Percentiles rank a stretch among this genome's conserved stretches.
Evolutionary conservation across 2,797 vertebrate genomes (phyloP).

Genomic region (Margarornis squamiger): DNA sequence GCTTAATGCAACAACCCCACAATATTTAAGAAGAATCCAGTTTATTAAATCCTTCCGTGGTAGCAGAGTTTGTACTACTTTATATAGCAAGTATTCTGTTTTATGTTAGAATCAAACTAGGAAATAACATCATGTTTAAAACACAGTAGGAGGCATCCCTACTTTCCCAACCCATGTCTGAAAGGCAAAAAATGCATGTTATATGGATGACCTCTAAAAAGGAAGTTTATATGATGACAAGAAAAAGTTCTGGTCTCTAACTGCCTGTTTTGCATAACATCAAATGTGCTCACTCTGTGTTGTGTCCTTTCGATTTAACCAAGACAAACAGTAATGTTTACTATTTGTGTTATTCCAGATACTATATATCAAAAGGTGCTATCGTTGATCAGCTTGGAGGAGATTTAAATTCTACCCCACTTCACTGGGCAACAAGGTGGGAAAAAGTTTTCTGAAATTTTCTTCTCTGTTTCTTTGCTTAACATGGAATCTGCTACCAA

Average conservation of each 20-base stretch:
- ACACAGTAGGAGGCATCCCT: background rate
- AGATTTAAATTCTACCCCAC: conserved; percentile 96
- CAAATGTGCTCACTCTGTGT: background rate
- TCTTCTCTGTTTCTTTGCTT: background rate
- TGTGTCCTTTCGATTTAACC: background rate
- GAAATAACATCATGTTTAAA: background rate
- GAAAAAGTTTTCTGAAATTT: background rate
- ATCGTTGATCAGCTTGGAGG: conserved; percentile 97
- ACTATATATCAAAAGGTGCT: conserved; percentile 98
- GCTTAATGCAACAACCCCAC: background rate
- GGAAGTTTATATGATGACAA: background rate
- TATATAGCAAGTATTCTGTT: background rate
- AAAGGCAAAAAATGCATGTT: background rate
- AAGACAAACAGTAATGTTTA: background rate
- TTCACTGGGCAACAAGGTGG: conserved; percentile 98
- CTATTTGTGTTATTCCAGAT: conserved; percentile 77
- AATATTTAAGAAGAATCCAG: background rate
- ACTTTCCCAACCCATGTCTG: background rate
- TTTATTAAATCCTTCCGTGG: background rate
- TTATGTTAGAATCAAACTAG: background rate
- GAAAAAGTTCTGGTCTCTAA: background rate
- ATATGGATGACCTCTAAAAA: background rate
- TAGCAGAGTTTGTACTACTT: background rate
- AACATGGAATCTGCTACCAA: background rate
- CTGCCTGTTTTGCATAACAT: background rate